phyloP scores from a whole-genome alignment of 2,113 vertebrate species.

The Phyllopteryx taeniolatus region DNA sequence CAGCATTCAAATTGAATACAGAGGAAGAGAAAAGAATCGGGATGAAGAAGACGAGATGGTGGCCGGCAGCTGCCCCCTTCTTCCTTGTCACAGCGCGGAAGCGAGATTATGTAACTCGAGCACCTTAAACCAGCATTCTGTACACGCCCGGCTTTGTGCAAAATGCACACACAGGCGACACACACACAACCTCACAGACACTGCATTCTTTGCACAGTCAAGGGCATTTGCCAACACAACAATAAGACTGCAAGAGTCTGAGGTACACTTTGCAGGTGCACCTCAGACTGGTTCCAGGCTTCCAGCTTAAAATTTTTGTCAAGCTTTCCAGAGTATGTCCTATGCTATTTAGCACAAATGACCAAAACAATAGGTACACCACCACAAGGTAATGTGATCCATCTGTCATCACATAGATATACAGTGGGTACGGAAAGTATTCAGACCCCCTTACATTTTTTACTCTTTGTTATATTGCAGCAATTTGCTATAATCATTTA shows the following conservation, averaged over 20 bases:
- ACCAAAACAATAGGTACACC: background rate
- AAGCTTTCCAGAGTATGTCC: background rate
- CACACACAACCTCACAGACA: conserved; percentile 17
- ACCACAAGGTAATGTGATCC: too few relatives aligned
- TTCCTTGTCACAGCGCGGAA: conserved; percentile 38
- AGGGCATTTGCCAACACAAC: conserved; percentile 10
- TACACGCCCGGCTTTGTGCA: conserved; percentile 28
- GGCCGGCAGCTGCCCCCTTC: conserved; percentile 52
- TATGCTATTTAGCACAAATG: background rate
- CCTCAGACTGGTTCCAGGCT: background rate
- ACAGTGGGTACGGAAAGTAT: too few relatives aligned
- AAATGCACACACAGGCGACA: conserved; percentile 20
- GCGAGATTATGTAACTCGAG: conserved; percentile 53
- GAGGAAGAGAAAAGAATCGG: background rate
- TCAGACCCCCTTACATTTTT: too few relatives aligned
- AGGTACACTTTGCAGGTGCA: background rate
- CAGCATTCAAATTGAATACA: background rate
- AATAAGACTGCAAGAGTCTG: background rate
- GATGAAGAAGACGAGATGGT: conserved; percentile 52
- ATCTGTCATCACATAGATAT: background rate
- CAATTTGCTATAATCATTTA: too few relatives aligned
- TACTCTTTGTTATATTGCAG: too few relatives aligned
- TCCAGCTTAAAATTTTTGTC: background rate
- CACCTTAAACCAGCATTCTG: conserved; percentile 44
- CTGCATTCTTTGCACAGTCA: conserved; percentile 8